Conservation (phyloP, 2,797 vertebrate genomes). For the Carcharodon carcharias region DNA sequence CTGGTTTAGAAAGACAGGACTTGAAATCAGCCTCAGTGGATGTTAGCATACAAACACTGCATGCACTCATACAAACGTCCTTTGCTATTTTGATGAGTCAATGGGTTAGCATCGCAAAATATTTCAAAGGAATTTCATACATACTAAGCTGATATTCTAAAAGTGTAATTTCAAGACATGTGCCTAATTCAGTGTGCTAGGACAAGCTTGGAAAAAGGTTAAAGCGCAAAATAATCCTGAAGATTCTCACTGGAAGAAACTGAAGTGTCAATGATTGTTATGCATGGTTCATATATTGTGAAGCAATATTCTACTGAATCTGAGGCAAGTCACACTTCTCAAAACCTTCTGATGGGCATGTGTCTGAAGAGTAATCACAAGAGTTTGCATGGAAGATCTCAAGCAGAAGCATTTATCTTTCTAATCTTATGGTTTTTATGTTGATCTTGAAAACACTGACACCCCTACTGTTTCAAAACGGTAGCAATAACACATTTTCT, state of each 20-base stretch:
- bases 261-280: neutral
- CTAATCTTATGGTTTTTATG: neutral
- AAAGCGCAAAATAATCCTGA: neutral
- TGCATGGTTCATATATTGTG: neutral
- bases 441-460: neutral
- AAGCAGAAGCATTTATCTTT: neutral
- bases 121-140: neutral
- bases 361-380: neutral
- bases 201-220: neutral
- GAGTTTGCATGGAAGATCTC: neutral
- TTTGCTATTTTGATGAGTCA: neutral
- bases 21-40: neutral
- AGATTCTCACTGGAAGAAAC: neutral
- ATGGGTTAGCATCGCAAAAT: neutral
- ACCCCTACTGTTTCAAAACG: neutral
- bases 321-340: neutral
- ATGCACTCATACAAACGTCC: neutral
- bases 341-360: neutral
- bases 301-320: neutral
- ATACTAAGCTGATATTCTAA: neutral
- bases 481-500: neutral
- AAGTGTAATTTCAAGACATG: neutral
- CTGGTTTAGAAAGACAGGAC: neutral
- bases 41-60: neutral
- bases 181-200: neutral